These are phyloP conservation scores for Nettapus auritus DNA, from an alignment of 2,113 vertebrate species.

Conservation along the genomic window DNA sequence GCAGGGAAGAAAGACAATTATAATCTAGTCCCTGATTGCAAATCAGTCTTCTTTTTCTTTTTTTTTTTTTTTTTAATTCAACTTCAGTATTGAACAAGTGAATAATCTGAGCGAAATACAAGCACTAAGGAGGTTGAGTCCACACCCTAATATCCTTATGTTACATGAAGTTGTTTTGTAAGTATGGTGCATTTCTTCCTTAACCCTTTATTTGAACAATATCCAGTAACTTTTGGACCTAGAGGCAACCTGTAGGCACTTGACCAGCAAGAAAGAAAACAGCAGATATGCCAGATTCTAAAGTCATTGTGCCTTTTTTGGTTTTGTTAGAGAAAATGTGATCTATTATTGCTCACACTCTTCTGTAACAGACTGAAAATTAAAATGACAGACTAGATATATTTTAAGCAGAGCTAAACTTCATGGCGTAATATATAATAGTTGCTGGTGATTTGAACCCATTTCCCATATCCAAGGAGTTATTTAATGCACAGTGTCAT, in stretches of 20 bases:
- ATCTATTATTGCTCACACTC: background rate
- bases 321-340: background rate
- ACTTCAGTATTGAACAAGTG: slow-evolving; percentile 75
- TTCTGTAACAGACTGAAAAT: background rate
- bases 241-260: background rate
- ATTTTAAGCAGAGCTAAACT: background rate
- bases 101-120: slow-evolving; percentile 77
- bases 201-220: background rate
- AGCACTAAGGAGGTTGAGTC: slow-evolving; percentile 76
- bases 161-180: slow-evolving; percentile 76
- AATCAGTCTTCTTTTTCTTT: background rate
- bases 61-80: background rate
- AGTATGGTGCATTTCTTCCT: slow-evolving; percentile 28
- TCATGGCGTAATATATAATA: background rate
- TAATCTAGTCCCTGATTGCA: background rate
- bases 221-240: background rate
- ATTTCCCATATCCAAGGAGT: background rate
- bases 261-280: background rate
- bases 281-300: background rate
- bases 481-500: background rate
- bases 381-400: background rate
- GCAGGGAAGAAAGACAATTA: background rate
- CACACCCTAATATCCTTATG: slow-evolving; percentile 77
- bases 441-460: background rate
- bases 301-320: background rate